These are phyloP conservation scores for Torymus aiolomorphi DNA, from an alignment of 2,888 invertebrate genomes.

Conservation along the genomic window DNA sequence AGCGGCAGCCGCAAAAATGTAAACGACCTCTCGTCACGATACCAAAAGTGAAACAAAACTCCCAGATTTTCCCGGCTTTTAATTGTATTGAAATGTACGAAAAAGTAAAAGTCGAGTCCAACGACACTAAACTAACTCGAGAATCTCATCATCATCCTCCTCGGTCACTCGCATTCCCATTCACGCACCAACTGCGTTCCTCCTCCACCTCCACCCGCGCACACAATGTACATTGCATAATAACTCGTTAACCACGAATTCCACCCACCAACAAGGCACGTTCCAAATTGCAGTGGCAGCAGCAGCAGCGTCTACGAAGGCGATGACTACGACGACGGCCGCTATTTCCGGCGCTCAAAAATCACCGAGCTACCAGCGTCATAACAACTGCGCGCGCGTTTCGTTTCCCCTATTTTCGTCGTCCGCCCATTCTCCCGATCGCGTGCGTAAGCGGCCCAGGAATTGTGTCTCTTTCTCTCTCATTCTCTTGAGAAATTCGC, in stretches of 20 bases:
- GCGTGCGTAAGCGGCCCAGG: not conserved
- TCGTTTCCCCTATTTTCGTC: conserved; percentile 34
- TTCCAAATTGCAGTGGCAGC: not conserved
- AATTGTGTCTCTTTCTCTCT: not conserved
- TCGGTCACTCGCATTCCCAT: too few species aligned
- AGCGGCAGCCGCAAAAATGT: too few species aligned
- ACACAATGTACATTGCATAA: not conserved
- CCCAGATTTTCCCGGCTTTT: too few species aligned
- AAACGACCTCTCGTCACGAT: too few species aligned
- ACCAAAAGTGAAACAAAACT: too few species aligned
- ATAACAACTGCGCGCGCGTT: not conserved
- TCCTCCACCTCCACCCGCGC: not conserved
- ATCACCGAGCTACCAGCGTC: conserved; percentile 15
- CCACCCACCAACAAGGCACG: not conserved
- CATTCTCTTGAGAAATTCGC: not conserved
- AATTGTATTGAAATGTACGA: too few species aligned
- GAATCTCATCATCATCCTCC: too few species aligned
- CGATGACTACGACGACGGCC: too few species aligned
- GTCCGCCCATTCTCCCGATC: conserved; percentile 18
- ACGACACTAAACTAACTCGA: too few species aligned
- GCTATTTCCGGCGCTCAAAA: conserved; percentile 38
- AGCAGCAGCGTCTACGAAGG: too few species aligned
- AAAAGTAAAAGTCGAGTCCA: too few species aligned
- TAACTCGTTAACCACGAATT: not conserved
- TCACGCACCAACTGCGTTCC: too few species aligned